A percentile compares a stretch with the other conserved stretches of the same genome.
Evolutionary conservation across 2,888 invertebrate genomes (phyloP).

Genomic region (Caenorhabditis afra): DNA sequence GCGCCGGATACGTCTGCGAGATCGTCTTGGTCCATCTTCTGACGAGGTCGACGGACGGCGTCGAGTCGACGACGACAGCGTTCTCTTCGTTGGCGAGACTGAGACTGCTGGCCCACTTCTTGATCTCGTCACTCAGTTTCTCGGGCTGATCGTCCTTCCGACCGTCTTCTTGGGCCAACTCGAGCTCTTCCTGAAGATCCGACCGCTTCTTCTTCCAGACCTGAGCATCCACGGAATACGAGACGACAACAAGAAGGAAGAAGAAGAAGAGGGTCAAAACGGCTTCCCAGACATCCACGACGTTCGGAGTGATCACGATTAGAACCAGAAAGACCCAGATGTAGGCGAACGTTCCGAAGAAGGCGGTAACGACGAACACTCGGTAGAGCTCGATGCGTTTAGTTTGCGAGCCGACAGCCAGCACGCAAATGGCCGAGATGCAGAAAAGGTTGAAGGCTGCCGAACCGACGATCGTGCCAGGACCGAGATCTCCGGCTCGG

Average conservation of each 20-base stretch:
- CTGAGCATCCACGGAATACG: constrained; percentile 83
- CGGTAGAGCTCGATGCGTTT: constrained; percentile 77
- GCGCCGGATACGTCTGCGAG: constrained; percentile 66
- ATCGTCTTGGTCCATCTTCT: constrained; percentile 65
- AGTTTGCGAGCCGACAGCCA: constrained; percentile 76
- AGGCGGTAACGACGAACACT: constrained; percentile 81
- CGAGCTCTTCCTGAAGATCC: constrained; percentile 56
- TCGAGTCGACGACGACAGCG: constrained; percentile 51
- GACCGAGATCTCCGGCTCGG: constrained; percentile 83
- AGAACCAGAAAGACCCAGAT: constrained; percentile 83
- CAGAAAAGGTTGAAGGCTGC: constrained; percentile 84
- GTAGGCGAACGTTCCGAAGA: constrained; percentile 83
- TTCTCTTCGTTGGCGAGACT: constrained; percentile 23
- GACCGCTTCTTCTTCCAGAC: constrained; percentile 55
- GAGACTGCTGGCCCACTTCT: constrained; percentile 57
- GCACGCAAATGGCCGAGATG: constrained; percentile 83
- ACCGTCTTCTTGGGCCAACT: constrained; percentile 47
- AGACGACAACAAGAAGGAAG: constrained; percentile 83
- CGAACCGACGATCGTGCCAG: constrained; percentile 85
- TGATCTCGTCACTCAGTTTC: constrained; percentile 55
- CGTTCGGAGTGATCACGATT: constrained; percentile 62
- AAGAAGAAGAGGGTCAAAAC: constrained; percentile 84
- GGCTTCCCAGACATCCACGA: constrained; percentile 83
- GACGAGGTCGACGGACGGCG: constrained; percentile 54
- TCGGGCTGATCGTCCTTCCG: constrained; percentile 41